These are phyloP conservation scores for Drosophila diplacantha DNA, from an alignment of 2,888 invertebrate species.

Conservation along the genomic window DNA sequence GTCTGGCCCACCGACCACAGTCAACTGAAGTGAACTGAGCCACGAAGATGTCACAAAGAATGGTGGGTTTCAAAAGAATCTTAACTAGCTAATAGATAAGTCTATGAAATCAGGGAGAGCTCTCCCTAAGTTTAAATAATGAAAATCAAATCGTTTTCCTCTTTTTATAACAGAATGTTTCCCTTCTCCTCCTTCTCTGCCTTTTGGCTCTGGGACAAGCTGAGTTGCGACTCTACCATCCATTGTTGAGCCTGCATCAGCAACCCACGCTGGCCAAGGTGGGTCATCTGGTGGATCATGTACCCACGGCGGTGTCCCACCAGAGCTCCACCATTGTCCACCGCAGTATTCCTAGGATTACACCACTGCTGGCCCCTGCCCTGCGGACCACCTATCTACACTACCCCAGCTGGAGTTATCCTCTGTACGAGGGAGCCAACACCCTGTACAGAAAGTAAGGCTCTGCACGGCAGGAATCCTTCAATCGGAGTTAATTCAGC, in stretches of 20 bases:
- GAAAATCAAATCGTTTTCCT: too few relatives aligned
- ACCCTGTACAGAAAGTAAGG: slow-evolving; percentile 33
- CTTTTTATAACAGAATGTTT: neutral
- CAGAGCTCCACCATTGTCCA: slow-evolving; percentile 79
- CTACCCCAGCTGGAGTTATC: slow-evolving; percentile 35
- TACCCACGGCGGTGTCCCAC: slow-evolving; percentile 76
- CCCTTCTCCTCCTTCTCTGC: slow-evolving; percentile 4
- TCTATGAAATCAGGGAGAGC: too few relatives aligned
- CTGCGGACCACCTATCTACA: slow-evolving; percentile 21
- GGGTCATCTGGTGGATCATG: slow-evolving; percentile 63
- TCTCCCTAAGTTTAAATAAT: too few relatives aligned
- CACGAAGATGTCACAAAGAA: slow-evolving; percentile 40
- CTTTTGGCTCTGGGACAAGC: slow-evolving; percentile 14
- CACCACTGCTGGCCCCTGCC: slow-evolving; percentile 30
- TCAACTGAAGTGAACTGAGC: slow-evolving; percentile 26
- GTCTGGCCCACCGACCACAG: slow-evolving; percentile 26
- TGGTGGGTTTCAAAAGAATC: slow-evolving; percentile 24
- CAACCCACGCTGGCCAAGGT: slow-evolving; percentile 64
- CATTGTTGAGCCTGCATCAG: slow-evolving; percentile 48
- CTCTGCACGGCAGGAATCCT: neutral
- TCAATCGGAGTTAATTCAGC: neutral
- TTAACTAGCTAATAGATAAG: neutral
- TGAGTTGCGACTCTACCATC: slow-evolving; percentile 28
- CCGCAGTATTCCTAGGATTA: slow-evolving; percentile 69
- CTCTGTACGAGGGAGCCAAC: slow-evolving; percentile 20